These are phyloP conservation scores for Oligia strigilis DNA, from an alignment of 2,888 invertebrate species.

Conservation along the genomic window DNA sequence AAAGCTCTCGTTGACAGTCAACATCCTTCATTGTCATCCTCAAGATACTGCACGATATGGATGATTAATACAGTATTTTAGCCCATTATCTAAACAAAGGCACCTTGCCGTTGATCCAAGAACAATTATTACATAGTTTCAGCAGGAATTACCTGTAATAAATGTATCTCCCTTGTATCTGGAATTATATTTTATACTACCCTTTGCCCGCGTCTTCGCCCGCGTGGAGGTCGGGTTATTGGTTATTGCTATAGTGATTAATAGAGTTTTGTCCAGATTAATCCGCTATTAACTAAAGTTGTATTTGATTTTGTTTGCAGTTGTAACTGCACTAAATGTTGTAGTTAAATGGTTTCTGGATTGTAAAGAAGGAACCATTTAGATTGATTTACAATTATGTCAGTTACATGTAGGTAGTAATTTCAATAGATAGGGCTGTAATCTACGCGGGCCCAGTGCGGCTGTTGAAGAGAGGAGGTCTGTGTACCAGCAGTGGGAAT, in stretches of 20 bases:
- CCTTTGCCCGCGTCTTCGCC: neutral
- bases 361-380: too few species aligned
- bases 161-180: conserved; percentile 5
- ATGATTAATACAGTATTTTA: conserved; percentile 30
- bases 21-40: conserved; percentile 32
- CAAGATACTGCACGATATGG: conserved; percentile 19
- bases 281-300: neutral
- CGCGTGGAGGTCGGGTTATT: neutral
- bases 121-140: conserved; percentile 15
- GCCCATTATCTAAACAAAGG: conserved; percentile 13
- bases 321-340: too few species aligned
- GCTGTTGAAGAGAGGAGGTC: too few species aligned
- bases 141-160: conserved; percentile 25
- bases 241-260: conserved; percentile 6
- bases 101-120: conserved; percentile 21
- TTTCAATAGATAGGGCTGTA: too few species aligned
- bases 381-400: too few species aligned
- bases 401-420: too few species aligned
- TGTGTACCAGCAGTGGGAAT: too few species aligned
- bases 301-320: conserved; percentile 6
- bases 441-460: too few species aligned
- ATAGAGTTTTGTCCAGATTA: conserved; percentile 9
- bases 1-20: conserved; percentile 35
- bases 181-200: conserved; percentile 16
- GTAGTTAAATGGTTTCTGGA: too few species aligned